Base-by-base conservation (phyloP, 1,140 invertebrate species). In the Nephotettix cincticeps region DNA sequence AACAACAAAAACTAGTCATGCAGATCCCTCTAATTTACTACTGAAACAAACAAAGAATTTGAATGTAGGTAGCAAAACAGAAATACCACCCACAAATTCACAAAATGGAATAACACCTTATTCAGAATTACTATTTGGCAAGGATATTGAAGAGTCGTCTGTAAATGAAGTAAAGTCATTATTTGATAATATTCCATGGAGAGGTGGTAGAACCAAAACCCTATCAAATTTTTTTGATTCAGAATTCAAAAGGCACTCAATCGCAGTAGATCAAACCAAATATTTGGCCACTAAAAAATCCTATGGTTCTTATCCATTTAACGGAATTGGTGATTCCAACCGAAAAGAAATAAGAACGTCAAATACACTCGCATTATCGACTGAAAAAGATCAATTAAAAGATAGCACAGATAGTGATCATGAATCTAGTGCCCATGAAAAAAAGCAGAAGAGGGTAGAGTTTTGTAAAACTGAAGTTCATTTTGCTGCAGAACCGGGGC, bases 391-490 rank as follows among this genome's bases (percentile, higher is more conserved):
- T 54, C 2, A n/a, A 29, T 28, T 27, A 27, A 70, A 51, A 27
- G 40, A 27, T 21, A 45, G 19, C 19, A 43, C 56, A 13, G 69
- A 70, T 6, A 61, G 54, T 47, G 69, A 72, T 45, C 30, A 30
- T 54, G 30, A 69, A 61, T 32, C 56, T 6, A 75, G 71, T 32
- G 73, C 77, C 27, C 73, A 73, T 54, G 77, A 71, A 69, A 81
- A 83, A 72, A 87, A 82, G 81, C 79, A 84, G 17, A 93, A 93
- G 79, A 91, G 87, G 80, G 92, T 94, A 0, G 91, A 90, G 75
- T 94, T 94, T 79, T 91, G 91, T 78, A 93, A 93, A 82, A 93
- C 91, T 0, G 92, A 94, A 82, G 87, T 94, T 21, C 92, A 94
- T 79, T 93, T 94, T 79, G 90, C 91, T 0, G 89, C 90, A n/a